phyloP scores from a whole-genome alignment of 2,888 invertebrate species.

The Tiliacea aurago region DNA sequence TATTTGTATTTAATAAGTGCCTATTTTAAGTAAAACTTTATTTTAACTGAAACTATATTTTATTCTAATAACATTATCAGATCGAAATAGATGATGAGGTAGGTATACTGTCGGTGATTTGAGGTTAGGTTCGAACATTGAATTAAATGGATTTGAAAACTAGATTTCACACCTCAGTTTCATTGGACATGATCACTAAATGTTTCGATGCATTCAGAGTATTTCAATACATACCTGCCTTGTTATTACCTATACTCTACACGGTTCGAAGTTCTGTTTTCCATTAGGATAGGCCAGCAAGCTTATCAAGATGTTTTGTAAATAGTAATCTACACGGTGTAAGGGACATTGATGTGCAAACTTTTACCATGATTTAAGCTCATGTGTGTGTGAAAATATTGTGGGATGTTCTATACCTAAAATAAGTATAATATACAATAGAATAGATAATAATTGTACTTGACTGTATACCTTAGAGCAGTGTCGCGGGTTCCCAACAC shows the following conservation, averaged over 20 bases:
- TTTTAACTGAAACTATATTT: background rate
- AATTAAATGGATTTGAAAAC: constrained; percentile 13
- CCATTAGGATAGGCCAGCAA: background rate
- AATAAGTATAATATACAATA: no score
- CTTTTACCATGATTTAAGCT: background rate
- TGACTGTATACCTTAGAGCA: no score
- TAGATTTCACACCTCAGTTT: constrained; percentile 25
- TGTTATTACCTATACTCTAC: background rate
- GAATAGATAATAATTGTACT: no score
- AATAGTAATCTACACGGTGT: background rate
- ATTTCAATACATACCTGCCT: constrained; percentile 2
- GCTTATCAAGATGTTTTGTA: background rate
- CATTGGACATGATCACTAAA: constrained; percentile 12
- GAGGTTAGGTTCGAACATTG: no score
- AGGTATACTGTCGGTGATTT: background rate
- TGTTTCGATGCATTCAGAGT: constrained; percentile 7
- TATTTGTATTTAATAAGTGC: background rate
- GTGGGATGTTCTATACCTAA: no score
- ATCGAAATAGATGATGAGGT: background rate
- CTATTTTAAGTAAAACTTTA: background rate
- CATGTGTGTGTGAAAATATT: background rate
- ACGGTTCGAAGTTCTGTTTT: background rate
- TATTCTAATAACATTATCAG: background rate
- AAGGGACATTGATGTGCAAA: background rate
- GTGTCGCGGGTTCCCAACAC: no score